Percentiles rank a stretch among this genome's conserved stretches.
Evolutionary conservation across 1,140 invertebrate genomes (phyloP).

Genomic region (Cotesia glomerata): DNA sequence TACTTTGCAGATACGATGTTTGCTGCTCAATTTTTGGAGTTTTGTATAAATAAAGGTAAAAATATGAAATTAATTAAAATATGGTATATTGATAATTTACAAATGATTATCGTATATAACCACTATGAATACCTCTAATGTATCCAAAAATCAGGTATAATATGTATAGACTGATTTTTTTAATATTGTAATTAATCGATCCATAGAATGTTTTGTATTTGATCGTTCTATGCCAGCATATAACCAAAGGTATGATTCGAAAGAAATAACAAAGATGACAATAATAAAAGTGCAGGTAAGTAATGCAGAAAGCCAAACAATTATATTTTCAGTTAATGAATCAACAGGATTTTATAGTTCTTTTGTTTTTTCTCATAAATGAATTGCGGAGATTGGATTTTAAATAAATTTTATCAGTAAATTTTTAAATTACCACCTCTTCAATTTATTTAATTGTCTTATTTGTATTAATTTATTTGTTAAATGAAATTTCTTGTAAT

Average conservation of each 20-base stretch:
- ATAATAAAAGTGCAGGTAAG: neutral
- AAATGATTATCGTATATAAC: neutral
- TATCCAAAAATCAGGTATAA: neutral
- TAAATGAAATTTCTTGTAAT: no score
- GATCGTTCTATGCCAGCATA: neutral
- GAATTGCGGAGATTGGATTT: no score
- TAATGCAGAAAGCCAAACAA: neutral
- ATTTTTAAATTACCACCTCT: no score
- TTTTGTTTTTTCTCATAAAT: no score
- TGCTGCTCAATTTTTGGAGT: neutral
- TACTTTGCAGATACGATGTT: neutral
- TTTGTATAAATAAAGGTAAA: neutral
- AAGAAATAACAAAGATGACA: neutral
- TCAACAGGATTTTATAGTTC: no score
- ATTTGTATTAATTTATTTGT: no score
- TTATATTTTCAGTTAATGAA: neutral
- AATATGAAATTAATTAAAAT: neutral
- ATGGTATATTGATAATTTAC: neutral
- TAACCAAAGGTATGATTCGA: no score
- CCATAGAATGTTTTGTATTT: neutral
- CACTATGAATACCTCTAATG: neutral
- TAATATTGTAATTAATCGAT: neutral
- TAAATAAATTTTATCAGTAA: no score
- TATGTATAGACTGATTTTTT: neutral
- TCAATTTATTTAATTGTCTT: no score